phyloP scores from a whole-genome alignment of 2,113 vertebrate species.

The Chauna torquata region DNA sequence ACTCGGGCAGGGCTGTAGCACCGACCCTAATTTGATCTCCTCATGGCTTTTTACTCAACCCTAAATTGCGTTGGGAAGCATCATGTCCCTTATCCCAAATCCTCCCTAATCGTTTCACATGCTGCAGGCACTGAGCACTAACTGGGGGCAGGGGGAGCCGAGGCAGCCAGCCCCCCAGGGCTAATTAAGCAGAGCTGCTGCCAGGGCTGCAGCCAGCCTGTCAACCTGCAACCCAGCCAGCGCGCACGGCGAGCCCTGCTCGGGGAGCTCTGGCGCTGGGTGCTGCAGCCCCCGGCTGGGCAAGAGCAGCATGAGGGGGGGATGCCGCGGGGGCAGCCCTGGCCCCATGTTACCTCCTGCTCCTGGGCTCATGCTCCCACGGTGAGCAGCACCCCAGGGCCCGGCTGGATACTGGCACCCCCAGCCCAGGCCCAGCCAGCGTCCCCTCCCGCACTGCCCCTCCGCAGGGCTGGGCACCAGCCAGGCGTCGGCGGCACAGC shows the following conservation, averaged over 20 bases:
- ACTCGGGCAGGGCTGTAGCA: neutral
- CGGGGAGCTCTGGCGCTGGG: neutral
- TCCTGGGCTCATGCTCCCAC: neutral
- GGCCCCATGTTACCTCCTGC: too few species aligned
- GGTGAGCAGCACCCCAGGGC: neutral
- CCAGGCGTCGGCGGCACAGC: too few species aligned
- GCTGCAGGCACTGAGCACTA: neutral
- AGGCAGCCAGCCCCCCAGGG: neutral
- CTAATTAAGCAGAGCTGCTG: neutral
- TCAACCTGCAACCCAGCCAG: too few species aligned
- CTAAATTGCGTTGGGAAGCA: conserved; percentile 30
- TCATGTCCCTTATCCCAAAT: conserved; percentile 19
- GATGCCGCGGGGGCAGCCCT: accelerated
- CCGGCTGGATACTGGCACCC: accelerated
- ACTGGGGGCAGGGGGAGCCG: neutral
- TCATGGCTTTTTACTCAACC: conserved; percentile 33
- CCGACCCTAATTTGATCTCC: neutral
- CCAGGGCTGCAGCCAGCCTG: neutral
- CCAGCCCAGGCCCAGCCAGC: neutral
- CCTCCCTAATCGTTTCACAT: conserved; percentile 12
- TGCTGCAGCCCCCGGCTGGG: neutral
- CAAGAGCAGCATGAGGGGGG: neutral
- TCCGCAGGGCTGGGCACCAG: neutral
- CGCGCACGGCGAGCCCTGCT: accelerated
- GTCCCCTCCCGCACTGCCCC: neutral